These are phyloP conservation scores for Psix sp. DNA, from an alignment of 1,140 invertebrate species.

Conservation along the genomic window DNA sequence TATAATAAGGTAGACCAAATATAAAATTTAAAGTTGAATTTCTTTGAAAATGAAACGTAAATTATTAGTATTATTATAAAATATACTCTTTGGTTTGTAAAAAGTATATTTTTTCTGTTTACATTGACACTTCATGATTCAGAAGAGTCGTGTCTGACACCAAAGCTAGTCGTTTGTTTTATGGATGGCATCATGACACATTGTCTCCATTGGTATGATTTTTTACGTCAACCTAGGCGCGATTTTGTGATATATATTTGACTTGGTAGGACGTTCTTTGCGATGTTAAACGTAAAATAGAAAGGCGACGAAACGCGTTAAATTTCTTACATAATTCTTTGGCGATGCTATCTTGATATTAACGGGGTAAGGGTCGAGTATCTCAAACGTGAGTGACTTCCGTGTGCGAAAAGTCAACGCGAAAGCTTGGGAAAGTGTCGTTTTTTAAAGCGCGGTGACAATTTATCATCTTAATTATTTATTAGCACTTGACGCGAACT, in stretches of 20 bases:
- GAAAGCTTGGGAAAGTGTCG: conserved; percentile 59
- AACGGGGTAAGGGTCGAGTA: conserved; percentile 62
- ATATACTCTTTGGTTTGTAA: too few relatives aligned
- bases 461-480: conserved; percentile 53
- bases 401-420: conserved; percentile 61
- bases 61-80: too few relatives aligned
- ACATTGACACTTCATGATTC: too few relatives aligned
- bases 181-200: conserved; percentile 18
- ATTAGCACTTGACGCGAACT: conserved; percentile 28
- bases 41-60: too few relatives aligned
- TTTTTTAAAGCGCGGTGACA: conserved; percentile 46
- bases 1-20: too few relatives aligned
- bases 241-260: conserved; percentile 42
- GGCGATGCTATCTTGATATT: conserved; percentile 60
- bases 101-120: too few relatives aligned
- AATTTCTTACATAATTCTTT: conserved; percentile 62
- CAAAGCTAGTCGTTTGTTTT: conserved; percentile 1
- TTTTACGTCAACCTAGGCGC: conserved; percentile 14
- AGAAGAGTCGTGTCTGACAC: too few relatives aligned
- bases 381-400: conserved; percentile 60
- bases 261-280: conserved; percentile 21
- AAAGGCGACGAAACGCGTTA: conserved; percentile 62
- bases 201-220: not conserved
- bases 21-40: too few relatives aligned
- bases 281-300: conserved; percentile 53